These are phyloP conservation scores for Eleginops maclovinus DNA, from an alignment of 2,113 vertebrate genomes.

Conservation along the genomic window DNA sequence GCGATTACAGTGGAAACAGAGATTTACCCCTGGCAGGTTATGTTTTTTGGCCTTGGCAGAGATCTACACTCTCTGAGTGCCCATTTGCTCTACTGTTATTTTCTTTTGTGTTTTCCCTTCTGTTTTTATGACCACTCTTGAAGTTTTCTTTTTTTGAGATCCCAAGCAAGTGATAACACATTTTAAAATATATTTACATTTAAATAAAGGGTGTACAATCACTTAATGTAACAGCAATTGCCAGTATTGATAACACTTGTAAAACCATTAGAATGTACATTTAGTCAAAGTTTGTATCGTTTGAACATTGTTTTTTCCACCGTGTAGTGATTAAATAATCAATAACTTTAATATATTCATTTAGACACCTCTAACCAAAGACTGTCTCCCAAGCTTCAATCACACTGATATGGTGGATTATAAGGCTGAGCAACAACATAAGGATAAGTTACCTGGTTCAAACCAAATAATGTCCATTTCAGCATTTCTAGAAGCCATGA, in stretches of 20 bases:
- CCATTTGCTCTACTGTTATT: too few species aligned
- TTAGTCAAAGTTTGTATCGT: neutral
- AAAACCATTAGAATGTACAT: neutral
- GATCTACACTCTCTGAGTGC: too few species aligned
- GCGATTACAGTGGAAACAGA: neutral
- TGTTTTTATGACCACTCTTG: too few species aligned
- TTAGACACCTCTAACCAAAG: constrained; percentile 15
- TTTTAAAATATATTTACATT: too few species aligned
- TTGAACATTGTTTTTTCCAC: constrained; percentile 15
- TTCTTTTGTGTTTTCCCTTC: too few species aligned
- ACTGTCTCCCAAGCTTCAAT: neutral
- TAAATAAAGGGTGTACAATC: neutral
- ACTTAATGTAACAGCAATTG: neutral
- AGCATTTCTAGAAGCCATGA: neutral
- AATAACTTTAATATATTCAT: neutral
- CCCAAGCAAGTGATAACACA: too few species aligned
- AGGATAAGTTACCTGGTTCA: neutral
- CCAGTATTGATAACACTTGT: neutral
- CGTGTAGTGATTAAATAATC: constrained; percentile 6
- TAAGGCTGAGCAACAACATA: neutral
- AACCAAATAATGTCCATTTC: neutral
- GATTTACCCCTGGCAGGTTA: neutral
- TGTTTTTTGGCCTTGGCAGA: too few species aligned
- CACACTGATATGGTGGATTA: neutral
- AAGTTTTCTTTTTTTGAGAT: too few species aligned